Conservation (phyloP, 1,140 invertebrate genomes). For the Tetraneura akinire region DNA sequence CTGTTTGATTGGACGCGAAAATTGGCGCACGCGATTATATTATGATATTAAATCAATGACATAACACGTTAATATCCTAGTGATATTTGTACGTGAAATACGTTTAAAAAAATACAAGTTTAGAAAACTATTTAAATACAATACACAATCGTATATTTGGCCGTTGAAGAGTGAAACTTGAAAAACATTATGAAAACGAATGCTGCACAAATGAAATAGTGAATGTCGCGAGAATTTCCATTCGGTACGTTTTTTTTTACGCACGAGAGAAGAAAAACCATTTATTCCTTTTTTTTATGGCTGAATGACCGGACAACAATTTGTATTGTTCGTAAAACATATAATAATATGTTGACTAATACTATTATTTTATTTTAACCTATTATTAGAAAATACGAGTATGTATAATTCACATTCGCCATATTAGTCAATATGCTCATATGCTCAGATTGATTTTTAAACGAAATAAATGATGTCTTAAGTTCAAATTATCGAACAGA, state of each 20-base stretch:
- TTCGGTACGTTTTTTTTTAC: conserved; percentile 27
- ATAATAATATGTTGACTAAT: neutral
- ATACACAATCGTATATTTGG: too few species aligned
- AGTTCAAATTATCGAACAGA: too few species aligned
- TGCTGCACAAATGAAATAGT: neutral
- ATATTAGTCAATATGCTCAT: too few species aligned
- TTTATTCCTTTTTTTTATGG: conserved; percentile 26
- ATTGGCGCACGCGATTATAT: neutral
- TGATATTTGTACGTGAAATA: neutral
- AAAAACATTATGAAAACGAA: conserved; percentile 25
- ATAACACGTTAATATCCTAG: too few species aligned
- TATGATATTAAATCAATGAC: too few species aligned
- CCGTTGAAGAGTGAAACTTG: conserved; percentile 29
- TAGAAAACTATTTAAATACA: conserved; percentile 8
- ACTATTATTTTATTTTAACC: too few species aligned
- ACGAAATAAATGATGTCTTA: too few species aligned
- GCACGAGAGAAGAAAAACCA: neutral
- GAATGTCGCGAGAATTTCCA: conserved; percentile 31
- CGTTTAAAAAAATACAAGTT: neutral
- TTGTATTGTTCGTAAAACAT: neutral
- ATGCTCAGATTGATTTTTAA: too few species aligned
- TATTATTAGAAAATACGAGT: too few species aligned
- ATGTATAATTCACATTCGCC: too few species aligned
- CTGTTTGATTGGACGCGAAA: neutral
- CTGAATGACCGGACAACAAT: conserved; percentile 25